Evolutionary conservation across 2,888 invertebrate genomes (phyloP).

Genomic region (Griposia aprilina): DNA sequence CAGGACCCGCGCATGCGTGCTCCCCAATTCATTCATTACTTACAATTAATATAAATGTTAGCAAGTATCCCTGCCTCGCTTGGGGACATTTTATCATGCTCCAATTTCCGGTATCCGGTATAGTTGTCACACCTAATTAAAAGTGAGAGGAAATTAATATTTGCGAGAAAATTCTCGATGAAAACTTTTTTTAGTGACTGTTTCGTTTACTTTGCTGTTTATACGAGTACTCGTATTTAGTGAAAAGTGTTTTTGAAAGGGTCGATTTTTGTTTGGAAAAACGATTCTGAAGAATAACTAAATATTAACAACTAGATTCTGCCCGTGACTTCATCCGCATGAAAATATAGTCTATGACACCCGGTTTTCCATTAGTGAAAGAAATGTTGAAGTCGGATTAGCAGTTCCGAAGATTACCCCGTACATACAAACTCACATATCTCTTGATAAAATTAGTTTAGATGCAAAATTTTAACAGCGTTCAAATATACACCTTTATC

Average conservation of each 20-base stretch:
- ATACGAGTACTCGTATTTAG: too few relatives aligned
- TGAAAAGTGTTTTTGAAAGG: background rate
- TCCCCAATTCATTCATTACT: conserved; percentile 54
- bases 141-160: conserved; percentile 72
- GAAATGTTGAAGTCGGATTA: background rate
- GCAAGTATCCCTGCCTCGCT: conserved; percentile 50
- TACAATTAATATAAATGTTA: conserved; percentile 57
- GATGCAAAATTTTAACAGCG: background rate
- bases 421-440: too few relatives aligned
- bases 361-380: background rate
- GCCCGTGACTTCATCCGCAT: background rate
- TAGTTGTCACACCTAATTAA: conserved; percentile 73
- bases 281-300: background rate
- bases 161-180: conserved; percentile 45
- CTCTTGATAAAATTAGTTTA: too few relatives aligned
- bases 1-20: conserved; percentile 49
- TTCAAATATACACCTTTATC: background rate
- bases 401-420: too few relatives aligned
- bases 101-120: conserved; percentile 72
- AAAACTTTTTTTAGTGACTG: conserved; percentile 42
- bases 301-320: background rate
- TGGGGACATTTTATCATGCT: conserved; percentile 70
- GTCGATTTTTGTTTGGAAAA: background rate
- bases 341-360: background rate
- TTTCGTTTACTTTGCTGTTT: conserved; percentile 21